Conservation (phyloP, 2,888 invertebrate species). For the Chloroclystis v-ata region DNA sequence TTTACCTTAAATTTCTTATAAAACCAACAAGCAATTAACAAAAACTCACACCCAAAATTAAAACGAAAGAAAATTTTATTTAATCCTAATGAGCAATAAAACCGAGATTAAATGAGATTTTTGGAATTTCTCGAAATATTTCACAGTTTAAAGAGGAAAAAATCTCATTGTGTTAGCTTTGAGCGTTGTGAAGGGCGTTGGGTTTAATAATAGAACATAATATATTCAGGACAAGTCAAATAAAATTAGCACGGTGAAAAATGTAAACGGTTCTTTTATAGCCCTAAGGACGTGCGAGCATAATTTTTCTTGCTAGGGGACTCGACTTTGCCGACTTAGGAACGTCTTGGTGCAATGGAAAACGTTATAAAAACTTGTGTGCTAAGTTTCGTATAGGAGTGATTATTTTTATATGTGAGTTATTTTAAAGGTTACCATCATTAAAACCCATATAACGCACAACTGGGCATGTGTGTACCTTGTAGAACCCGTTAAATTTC, state of each 20-base stretch:
- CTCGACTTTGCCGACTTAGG: constrained; percentile 9
- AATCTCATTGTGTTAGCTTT: constrained; percentile 69
- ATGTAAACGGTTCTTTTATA: constrained; percentile 74
- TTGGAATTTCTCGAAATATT: constrained; percentile 59
- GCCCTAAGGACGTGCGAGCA: constrained; percentile 69
- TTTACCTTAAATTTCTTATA: constrained; percentile 7
- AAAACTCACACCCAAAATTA: constrained; percentile 38
- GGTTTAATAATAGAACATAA: constrained; percentile 73
- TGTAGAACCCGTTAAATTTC: too few species aligned
- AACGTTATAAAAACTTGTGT: not conserved
- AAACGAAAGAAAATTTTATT: constrained; percentile 48
- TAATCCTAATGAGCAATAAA: constrained; percentile 64
- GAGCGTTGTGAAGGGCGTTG: constrained; percentile 60
- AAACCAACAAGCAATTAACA: constrained; percentile 31
- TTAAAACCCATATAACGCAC: too few species aligned
- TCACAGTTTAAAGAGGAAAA: constrained; percentile 67
- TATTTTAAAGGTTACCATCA: too few species aligned
- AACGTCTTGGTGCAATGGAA: not conserved
- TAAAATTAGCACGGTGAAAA: constrained; percentile 78
- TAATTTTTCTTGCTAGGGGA: constrained; percentile 47
- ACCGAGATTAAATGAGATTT: constrained; percentile 63
- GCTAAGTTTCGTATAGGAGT: not conserved
- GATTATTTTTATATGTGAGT: too few species aligned
- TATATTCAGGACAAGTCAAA: constrained; percentile 77
- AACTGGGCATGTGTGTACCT: too few species aligned